Conservation (phyloP, 2,888 invertebrate genomes). For the Rhodophaea formosa region DNA sequence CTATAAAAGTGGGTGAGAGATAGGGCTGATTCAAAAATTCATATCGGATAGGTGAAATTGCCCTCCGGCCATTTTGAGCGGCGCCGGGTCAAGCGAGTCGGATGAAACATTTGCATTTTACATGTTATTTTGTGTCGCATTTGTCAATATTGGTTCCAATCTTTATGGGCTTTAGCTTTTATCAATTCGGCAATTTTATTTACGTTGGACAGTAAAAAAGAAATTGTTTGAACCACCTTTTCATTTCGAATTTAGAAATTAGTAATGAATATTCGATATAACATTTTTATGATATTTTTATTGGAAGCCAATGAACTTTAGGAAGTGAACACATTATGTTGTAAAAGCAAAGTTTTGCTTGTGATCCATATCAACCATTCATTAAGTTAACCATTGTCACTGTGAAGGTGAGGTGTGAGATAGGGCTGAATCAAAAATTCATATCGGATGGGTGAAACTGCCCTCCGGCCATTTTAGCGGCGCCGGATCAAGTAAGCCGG, state of each 20-base stretch:
- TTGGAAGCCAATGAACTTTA: too few species aligned
- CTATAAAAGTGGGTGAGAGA: background rate
- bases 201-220: too few species aligned
- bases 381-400: background rate
- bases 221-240: too few species aligned
- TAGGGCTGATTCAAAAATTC: constrained; percentile 17
- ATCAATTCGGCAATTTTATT: too few species aligned
- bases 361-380: too few species aligned
- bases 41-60: constrained; percentile 10
- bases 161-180: background rate
- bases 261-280: too few species aligned
- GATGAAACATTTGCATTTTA: constrained; percentile 8
- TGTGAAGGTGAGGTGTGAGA: background rate
- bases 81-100: background rate
- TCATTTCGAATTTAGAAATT: too few species aligned
- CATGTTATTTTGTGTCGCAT: constrained; percentile 7
- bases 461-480: constrained; percentile 1
- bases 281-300: too few species aligned
- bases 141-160: constrained; percentile 7
- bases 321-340: too few species aligned
- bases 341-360: too few species aligned
- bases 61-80: constrained; percentile 3
- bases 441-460: constrained; percentile 9
- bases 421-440: constrained; percentile 17
- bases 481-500: background rate